Conservation (phyloP, 2,113 vertebrate genomes). For the Chloropsis cyanopogon region DNA sequence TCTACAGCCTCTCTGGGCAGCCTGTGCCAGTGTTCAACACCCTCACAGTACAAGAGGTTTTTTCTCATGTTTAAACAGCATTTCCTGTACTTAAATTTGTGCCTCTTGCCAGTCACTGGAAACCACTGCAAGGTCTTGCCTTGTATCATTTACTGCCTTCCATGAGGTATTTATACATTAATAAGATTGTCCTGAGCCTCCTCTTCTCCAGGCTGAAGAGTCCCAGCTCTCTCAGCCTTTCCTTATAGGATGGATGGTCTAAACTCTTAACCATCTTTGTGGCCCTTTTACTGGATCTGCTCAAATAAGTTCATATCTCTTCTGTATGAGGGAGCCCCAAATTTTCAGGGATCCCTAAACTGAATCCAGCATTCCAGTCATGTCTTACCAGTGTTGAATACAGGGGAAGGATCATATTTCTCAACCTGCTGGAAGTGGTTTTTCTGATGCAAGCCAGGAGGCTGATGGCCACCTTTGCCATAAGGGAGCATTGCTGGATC, state of each 20-base stretch:
- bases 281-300: not conserved
- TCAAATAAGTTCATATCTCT: not conserved
- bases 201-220: not conserved
- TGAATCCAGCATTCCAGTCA: not conserved
- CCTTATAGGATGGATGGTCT: not conserved
- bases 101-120: not conserved
- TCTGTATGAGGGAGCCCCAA: not conserved
- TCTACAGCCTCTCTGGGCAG: not conserved
- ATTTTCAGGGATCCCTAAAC: not conserved
- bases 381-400: not conserved
- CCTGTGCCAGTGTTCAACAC: not conserved
- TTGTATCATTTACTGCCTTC: not conserved
- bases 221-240: not conserved
- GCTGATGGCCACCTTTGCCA: not conserved
- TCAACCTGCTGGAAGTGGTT: not conserved
- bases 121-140: not conserved
- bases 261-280: not conserved
- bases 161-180: not conserved
- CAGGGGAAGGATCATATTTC: not conserved
- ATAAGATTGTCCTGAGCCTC: not conserved
- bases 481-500: not conserved
- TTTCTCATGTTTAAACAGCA: not conserved
- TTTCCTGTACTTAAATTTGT: not conserved
- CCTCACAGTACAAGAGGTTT: not conserved
- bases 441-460: not conserved